Base-by-base conservation (phyloP, 2,888 invertebrate species). In the Dermolepida albohirtum region DNA sequence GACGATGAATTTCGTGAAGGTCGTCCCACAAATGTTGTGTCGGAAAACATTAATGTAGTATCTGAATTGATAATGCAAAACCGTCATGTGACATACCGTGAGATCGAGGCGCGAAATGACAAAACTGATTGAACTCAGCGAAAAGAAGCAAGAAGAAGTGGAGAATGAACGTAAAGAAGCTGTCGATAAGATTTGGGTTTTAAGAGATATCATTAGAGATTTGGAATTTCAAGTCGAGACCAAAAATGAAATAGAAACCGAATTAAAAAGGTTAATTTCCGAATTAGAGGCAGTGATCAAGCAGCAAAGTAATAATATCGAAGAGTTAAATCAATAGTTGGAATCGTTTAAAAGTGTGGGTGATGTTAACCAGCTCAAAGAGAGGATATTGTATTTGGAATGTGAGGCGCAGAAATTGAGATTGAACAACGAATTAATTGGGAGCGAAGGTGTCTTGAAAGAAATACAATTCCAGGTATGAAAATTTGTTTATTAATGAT, bases 141-240 rank as follows among this genome's bases (percentile, higher is more conserved):
- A 90, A 74, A 81, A 85, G 0, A 88, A 88, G 70, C 89, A 89
- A 73, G 87, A 88, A 1, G 87, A 89, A 63, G 82, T 90, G 0
- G 92, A 95, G 80, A 84, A 86, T 0, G 93, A 94, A 72, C 82
- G 93, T 1, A 89, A 92, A 80, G 89, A 89, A n/a, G 89, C 91
- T 0, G 87, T 91, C 34, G 92, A 93, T 64, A 93, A 94, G 81
- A 89, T 93, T 17, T 86, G 86, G 75, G 86, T 91, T 10, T 84
- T 95, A 12, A 85, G 93, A 39, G 94, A 95, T 68, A 91, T 94
- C 63, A 92, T 95, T 63, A 85, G 88, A 0, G 92, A 92, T 73
- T 82, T 94, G 44, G 95, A 96, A 79, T 84, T 84, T 0, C 93
- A 95, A 78, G 82, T 94, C 0, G 92, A 93, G 78, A 84, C 86